phyloP scores from a whole-genome alignment of 2,113 vertebrate genomes.

The Podarcis cretensis region DNA sequence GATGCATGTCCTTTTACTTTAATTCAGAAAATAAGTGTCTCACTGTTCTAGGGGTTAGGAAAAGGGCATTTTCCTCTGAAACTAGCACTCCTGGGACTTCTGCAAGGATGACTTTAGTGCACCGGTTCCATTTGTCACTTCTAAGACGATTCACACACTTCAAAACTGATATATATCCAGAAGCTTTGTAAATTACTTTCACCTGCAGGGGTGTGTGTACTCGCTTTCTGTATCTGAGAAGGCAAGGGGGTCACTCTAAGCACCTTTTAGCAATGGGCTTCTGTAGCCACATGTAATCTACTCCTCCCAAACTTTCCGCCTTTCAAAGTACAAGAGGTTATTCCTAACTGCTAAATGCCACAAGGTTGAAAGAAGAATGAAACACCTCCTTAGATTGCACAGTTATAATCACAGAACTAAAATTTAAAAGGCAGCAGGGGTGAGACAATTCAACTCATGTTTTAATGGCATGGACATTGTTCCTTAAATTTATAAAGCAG shows the following conservation, averaged over 20 bases:
- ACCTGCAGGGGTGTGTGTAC: not conserved
- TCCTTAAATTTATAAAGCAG: not conserved
- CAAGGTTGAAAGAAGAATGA: not conserved
- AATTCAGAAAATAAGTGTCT: not conserved
- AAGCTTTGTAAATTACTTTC: not conserved
- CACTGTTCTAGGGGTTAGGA: not conserved
- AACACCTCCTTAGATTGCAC: not conserved
- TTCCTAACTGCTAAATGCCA: not conserved
- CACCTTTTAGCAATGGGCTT: not conserved
- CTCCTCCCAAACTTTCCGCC: not conserved
- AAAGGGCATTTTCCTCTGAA: not conserved
- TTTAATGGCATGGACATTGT: not conserved
- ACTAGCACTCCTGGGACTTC: not conserved
- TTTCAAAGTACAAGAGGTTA: not conserved
- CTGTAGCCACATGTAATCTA: not conserved
- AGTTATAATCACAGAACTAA: no score
- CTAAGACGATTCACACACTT: not conserved
- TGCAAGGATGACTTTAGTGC: not conserved
- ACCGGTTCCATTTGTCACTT: rapidly evolving
- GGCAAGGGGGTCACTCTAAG: not conserved
- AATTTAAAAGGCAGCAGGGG: not conserved
- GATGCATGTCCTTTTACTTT: not conserved
- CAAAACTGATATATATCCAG: not conserved
- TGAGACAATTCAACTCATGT: not conserved
- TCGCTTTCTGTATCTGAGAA: not conserved